Conservation (phyloP, 2,113 vertebrate species). For the Cathartes aura region DNA sequence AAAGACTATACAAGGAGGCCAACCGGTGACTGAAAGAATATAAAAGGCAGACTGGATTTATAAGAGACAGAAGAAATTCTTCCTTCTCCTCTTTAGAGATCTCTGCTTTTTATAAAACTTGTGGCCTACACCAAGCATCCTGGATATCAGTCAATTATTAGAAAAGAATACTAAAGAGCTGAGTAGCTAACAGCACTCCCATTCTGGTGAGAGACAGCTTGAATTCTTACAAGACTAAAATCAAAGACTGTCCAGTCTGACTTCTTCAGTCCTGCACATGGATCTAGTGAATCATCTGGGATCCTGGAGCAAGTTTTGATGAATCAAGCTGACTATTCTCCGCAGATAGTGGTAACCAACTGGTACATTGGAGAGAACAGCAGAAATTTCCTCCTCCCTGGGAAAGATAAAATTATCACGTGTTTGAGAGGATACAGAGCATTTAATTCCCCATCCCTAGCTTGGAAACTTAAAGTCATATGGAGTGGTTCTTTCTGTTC, state of each 20-base stretch:
- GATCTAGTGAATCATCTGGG: background rate
- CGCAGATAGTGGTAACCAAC: slow-evolving; percentile 72
- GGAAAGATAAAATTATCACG: background rate
- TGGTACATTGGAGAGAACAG: slow-evolving; percentile 67
- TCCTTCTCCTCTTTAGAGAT: background rate
- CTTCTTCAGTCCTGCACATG: background rate
- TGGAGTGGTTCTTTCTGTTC: background rate
- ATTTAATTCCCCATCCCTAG: background rate
- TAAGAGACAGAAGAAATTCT: background rate
- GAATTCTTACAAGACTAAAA: background rate
- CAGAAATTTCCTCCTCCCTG: slow-evolving; percentile 72
- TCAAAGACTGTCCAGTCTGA: background rate
- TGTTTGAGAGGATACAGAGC: background rate
- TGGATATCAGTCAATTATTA: background rate
- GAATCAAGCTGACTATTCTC: slow-evolving; percentile 68
- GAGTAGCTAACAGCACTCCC: background rate
- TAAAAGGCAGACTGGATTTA: background rate
- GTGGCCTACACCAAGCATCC: background rate
- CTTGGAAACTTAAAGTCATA: background rate
- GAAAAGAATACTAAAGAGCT: background rate
- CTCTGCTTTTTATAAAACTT: background rate
- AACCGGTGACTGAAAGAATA: background rate
- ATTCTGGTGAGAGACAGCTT: background rate
- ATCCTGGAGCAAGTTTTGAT: slow-evolving; percentile 58
- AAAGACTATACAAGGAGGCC: background rate